These are phyloP conservation scores for Zaprionus obscuricornis DNA, from an alignment of 2,888 invertebrate genomes.

Conservation along the genomic window DNA sequence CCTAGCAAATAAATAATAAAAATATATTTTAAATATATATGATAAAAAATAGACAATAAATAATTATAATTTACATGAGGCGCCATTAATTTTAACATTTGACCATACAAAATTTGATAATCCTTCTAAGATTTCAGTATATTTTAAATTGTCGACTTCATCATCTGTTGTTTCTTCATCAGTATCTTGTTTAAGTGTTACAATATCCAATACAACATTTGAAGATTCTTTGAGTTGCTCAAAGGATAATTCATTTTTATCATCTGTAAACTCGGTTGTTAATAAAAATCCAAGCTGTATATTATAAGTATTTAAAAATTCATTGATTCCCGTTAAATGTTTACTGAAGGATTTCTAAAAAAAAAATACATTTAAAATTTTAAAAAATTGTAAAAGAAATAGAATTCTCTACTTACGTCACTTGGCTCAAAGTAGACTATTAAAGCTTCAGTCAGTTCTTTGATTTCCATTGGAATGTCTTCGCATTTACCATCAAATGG, in stretches of 20 bases:
- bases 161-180: slow-evolving; percentile 25
- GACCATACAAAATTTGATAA: slow-evolving; percentile 50
- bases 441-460: slow-evolving; percentile 47
- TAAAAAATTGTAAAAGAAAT: no score
- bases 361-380: no score
- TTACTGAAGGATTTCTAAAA: slow-evolving; percentile 53
- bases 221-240: slow-evolving; percentile 49
- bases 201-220: slow-evolving; percentile 51
- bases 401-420: slow-evolving; percentile 36
- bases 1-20: slow-evolving; percentile 4
- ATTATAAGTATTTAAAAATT: slow-evolving; percentile 41
- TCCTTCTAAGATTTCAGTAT: slow-evolving; percentile 48
- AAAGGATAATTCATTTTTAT: slow-evolving; percentile 39
- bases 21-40: slow-evolving; percentile 29
- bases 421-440: slow-evolving; percentile 57
- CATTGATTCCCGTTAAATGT: slow-evolving; percentile 40
- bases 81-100: slow-evolving; percentile 34
- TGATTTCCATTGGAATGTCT: slow-evolving; percentile 48
- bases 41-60: background rate
- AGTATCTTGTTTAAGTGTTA: slow-evolving; percentile 38
- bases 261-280: slow-evolving; percentile 35
- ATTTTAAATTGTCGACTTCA: slow-evolving; percentile 24
- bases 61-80: slow-evolving; percentile 24
- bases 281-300: slow-evolving; percentile 59
- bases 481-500: slow-evolving; percentile 57